Evolutionary conservation across 1,140 invertebrate genomes (phyloP).

Genomic region (Diplogasteroides magnus): DNA sequence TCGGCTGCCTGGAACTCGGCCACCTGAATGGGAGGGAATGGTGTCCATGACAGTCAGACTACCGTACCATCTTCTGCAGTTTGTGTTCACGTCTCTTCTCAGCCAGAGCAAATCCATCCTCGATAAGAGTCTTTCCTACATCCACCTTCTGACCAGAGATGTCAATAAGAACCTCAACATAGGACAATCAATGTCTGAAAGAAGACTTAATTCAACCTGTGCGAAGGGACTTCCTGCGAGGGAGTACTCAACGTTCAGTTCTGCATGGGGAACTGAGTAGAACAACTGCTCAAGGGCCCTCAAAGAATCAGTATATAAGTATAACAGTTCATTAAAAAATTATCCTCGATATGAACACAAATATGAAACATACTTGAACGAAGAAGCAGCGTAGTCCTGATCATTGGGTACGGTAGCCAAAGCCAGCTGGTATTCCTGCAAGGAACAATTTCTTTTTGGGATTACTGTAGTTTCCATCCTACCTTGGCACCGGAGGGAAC

Average conservation of each 20-base stretch:
- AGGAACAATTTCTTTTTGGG: no score
- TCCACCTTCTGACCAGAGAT: conserved; percentile 69
- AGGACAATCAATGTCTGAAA: background rate
- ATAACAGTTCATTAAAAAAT: no score
- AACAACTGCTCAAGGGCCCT: conserved; percentile 84
- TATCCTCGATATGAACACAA: conserved; percentile 14
- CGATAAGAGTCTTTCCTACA: conserved; percentile 75
- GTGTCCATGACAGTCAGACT: no score
- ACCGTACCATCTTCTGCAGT: conserved; percentile 69
- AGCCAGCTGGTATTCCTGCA: conserved; percentile 77
- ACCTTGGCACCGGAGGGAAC: conserved; percentile 77
- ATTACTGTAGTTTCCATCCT: no score
- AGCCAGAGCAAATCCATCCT: conserved; percentile 76
- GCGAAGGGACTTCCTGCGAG: conserved; percentile 54
- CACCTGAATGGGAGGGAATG: conserved; percentile 31
- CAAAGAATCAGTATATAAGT: no score
- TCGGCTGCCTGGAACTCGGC: conserved; percentile 46
- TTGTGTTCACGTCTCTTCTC: conserved; percentile 75
- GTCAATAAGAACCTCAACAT: conserved; percentile 19
- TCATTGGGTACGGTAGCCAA: conserved; percentile 76
- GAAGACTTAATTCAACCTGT: conserved; percentile 33
- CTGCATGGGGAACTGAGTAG: conserved; percentile 64
- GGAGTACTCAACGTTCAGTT: conserved; percentile 63
- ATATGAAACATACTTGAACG: conserved; percentile 27
- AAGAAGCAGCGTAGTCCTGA: conserved; percentile 57